Evolutionary conservation across 2,113 vertebrate genomes (phyloP).

Genomic region (Ondatra zibethicus): DNA sequence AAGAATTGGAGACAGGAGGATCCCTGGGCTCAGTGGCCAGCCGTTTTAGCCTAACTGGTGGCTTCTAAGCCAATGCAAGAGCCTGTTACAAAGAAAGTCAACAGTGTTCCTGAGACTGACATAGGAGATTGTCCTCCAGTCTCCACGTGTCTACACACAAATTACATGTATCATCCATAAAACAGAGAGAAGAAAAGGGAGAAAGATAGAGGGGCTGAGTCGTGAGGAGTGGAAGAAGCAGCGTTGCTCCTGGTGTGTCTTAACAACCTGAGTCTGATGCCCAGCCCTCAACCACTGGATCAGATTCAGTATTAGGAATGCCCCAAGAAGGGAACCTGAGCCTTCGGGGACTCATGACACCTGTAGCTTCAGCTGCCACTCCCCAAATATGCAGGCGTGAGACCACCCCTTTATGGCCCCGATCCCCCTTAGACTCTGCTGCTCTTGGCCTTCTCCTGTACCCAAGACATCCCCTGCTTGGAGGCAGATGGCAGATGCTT

Average conservation of each 20-base stretch:
- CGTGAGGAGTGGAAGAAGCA: background rate
- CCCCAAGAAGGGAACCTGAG: background rate
- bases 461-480: background rate
- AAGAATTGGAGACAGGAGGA: background rate
- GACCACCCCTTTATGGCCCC: background rate
- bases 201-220: no score
- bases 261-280: background rate
- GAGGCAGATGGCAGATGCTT: background rate
- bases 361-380: background rate
- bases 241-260: fast-evolving
- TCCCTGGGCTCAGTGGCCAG: background rate
- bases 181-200: no score
- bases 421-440: background rate
- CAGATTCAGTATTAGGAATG: background rate
- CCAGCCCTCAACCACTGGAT: no score
- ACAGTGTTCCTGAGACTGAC: background rate
- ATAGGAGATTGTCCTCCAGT: background rate
- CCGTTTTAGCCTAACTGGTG: background rate
- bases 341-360: background rate
- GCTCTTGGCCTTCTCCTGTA: no score
- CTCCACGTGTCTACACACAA: background rate
- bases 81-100: background rate
- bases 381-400: background rate
- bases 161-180: background rate
- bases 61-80: no score